Evolutionary conservation across 2,888 invertebrate genomes (phyloP), one percentile per base, ranked within the genome.

Genomic region (Drosophila peninsularis): DNA sequence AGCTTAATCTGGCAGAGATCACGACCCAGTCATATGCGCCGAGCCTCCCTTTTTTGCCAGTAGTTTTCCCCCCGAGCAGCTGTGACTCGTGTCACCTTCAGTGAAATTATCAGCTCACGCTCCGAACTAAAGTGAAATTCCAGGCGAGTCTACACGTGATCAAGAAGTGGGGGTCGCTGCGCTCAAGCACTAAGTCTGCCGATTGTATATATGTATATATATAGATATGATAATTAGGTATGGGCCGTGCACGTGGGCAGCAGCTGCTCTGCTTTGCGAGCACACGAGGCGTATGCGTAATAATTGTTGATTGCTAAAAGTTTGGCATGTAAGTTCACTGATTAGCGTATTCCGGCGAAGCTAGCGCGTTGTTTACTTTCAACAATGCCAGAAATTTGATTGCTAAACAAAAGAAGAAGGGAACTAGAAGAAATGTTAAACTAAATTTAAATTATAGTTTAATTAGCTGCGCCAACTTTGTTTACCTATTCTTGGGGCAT

Each of bases 221-320:
- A 19, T 27, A 27, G n/a, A n/a, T n/a, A 44, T 49, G 57, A 19
- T 53, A 45, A 50, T 61, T 61, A 61, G 41, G 27, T 44, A 10
- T n/a, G 10, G 13, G n/a, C 2, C 5, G 41, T 44, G 24, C 81
- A 82, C 88, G 88, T 71, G 79, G 80, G 17, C 64, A 62, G 66
- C 62, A 52, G 64, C 62, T 84, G 82, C 21, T 42, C 1, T 21
- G 13, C 21, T 19, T 36, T 37, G 14, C 32, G 37, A 24, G 44
- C 37, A 32, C 41, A 56, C 66, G 55, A 30, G 61, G 41, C 50
- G 41, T 47, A 58, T 62, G 45, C 17, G 39, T 24, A 62, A 71
- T 57, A 57, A n/a, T 24, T 37, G 19, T 77, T 37, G 19, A 34
- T 34, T 36, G 10, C 14, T 1, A 17, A 7, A 36, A 50, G 21